phyloP scores from a whole-genome alignment of 2,797 vertebrate genomes.

The Staurois parvus region DNA sequence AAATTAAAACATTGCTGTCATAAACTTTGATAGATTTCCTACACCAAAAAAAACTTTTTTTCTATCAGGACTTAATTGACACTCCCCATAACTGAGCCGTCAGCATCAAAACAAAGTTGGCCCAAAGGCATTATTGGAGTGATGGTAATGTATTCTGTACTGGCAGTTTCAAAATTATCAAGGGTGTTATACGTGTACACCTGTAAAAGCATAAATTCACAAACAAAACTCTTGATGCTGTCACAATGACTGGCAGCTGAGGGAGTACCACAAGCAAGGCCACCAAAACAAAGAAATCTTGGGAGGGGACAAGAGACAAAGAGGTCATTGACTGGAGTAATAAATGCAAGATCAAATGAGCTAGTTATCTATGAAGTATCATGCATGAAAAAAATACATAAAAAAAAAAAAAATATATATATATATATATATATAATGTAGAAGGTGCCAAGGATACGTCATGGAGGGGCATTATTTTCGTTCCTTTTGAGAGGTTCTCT shows the following conservation, averaged over 20 bases:
- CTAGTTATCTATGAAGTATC: neutral
- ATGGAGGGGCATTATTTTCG: no score
- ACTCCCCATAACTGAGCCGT: neutral
- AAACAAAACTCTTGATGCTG: neutral
- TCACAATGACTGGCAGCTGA: neutral
- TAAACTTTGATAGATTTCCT: neutral
- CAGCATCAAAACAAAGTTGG: slow-evolving; percentile 1
- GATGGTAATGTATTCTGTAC: slow-evolving; percentile 1
- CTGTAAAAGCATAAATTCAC: neutral
- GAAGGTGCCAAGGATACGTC: no score
- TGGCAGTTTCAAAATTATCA: neutral
- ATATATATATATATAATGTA: no score
- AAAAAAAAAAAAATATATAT: no score
- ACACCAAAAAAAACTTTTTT: neutral
- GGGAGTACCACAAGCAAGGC: neutral
- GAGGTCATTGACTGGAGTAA: neutral
- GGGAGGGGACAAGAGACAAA: neutral
- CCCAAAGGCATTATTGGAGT: neutral
- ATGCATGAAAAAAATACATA: neutral
- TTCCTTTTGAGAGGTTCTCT: no score
- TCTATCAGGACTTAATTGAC: neutral
- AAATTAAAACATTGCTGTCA: neutral
- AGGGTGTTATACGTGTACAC: neutral
- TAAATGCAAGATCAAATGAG: neutral
- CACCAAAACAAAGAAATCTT: neutral